Percentiles rank a stretch among this genome's conserved stretches.
phyloP scores from a whole-genome alignment of 2,113 vertebrate genomes.

The human (Homo sapiens) region GRCh38 chr7:65700001-65700500 shows the following conservation, averaged over 20 bases:
- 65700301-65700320: not conserved
- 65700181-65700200: not conserved
- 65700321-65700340: conserved; percentile 7
- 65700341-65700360: not conserved
- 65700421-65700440: too few relatives aligned
- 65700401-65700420: too few relatives aligned
- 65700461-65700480: too few relatives aligned
- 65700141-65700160: not conserved
- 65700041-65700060: conserved; percentile 43
- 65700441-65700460: too few relatives aligned
- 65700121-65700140: not conserved
- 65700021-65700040: not conserved
- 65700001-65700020: not conserved
- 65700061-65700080: not conserved
- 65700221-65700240: not conserved
- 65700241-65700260: not conserved
- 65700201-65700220: not conserved
- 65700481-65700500: too few relatives aligned
- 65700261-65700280: not conserved
- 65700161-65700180: not conserved
- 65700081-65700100: not conserved
- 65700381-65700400: too few relatives aligned
- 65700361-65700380: too few relatives aligned
- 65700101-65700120: not conserved
- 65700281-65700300: conserved; percentile 11